A percentile compares a stretch with the other conserved stretches of the same genome.
Evolutionary conservation across 2,888 invertebrate genomes (phyloP).

Genomic region (Polydrusus pterygomalis): DNA sequence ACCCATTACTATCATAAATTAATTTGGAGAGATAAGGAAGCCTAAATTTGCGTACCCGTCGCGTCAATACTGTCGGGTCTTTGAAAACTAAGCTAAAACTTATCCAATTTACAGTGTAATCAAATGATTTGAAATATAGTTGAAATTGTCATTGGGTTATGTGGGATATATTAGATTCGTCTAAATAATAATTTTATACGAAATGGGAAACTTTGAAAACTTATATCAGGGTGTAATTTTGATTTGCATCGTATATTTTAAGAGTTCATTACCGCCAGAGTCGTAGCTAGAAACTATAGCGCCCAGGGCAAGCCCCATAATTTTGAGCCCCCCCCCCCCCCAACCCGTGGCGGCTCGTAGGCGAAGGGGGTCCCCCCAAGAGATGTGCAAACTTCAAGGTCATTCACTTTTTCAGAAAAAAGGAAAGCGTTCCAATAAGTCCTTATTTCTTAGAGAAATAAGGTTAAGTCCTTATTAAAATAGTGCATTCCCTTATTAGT

Average conservation of each 20-base stretch:
- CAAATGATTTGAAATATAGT: slow-evolving; percentile 1
- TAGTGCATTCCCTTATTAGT: too few relatives aligned
- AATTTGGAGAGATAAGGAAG: slow-evolving; percentile 2
- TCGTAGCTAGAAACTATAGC: too few relatives aligned
- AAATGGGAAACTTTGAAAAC: not conserved
- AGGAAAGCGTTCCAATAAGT: too few relatives aligned
- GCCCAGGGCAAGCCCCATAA: too few relatives aligned
- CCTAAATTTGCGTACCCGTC: slow-evolving; percentile 6
- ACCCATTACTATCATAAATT: not conserved
- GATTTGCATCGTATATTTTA: not conserved
- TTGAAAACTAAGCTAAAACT: slow-evolving; percentile 19
- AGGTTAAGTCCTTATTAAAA: too few relatives aligned
- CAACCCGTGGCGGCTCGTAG: too few relatives aligned
- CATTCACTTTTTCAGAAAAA: too few relatives aligned
- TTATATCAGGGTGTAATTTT: not conserved
- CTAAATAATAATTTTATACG: not conserved
- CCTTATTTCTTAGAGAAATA: too few relatives aligned
- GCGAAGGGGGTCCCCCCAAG: too few relatives aligned
- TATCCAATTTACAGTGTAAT: slow-evolving; percentile 14
- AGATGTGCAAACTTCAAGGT: too few relatives aligned
- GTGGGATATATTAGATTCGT: not conserved
- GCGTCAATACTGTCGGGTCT: slow-evolving; percentile 8
- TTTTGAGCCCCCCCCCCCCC: too few relatives aligned
- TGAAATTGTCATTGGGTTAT: not conserved
- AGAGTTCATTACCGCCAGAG: too few relatives aligned